These are phyloP conservation scores for Lerema accius DNA, from an alignment of 1,140 invertebrate species.

Conservation along the genomic window DNA sequence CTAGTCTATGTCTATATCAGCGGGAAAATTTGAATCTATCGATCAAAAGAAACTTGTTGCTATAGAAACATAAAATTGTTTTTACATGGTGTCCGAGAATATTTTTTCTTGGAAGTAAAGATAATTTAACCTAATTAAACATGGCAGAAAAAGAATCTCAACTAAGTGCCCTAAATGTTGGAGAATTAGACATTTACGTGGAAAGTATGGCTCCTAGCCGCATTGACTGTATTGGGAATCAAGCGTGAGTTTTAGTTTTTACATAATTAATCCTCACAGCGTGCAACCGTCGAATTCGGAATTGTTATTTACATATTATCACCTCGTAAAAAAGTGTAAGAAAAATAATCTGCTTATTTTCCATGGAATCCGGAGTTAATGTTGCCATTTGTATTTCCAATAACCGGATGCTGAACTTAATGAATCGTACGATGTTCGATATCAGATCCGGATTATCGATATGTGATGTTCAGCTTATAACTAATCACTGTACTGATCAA, in stretches of 20 bases:
- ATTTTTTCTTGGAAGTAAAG: background rate
- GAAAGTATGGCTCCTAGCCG: slow-evolving; percentile 68
- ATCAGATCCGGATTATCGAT: too few species aligned
- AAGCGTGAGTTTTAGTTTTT: slow-evolving; percentile 57
- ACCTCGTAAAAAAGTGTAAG: too few species aligned
- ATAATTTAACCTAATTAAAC: slow-evolving; percentile 20
- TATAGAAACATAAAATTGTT: slow-evolving; percentile 39
- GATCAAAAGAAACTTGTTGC: slow-evolving; percentile 47
- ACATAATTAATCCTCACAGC: too few species aligned
- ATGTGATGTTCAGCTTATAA: too few species aligned
- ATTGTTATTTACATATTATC: too few species aligned
- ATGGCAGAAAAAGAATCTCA: slow-evolving; percentile 70
- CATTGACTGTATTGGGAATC: slow-evolving; percentile 70
- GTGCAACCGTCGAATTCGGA: too few species aligned
- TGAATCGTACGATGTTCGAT: too few species aligned
- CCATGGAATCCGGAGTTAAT: too few species aligned
- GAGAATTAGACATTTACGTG: slow-evolving; percentile 76
- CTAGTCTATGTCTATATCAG: slow-evolving; percentile 13
- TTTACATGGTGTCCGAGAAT: background rate
- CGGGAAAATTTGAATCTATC: slow-evolving; percentile 23
- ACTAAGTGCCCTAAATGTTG: slow-evolving; percentile 66
- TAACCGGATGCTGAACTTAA: too few species aligned
- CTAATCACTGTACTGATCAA: too few species aligned
- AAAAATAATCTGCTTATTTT: too few species aligned
- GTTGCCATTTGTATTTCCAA: too few species aligned